These are phyloP conservation scores for Falco berigora DNA, from an alignment of 2,797 vertebrate species.

Conservation along the genomic window DNA sequence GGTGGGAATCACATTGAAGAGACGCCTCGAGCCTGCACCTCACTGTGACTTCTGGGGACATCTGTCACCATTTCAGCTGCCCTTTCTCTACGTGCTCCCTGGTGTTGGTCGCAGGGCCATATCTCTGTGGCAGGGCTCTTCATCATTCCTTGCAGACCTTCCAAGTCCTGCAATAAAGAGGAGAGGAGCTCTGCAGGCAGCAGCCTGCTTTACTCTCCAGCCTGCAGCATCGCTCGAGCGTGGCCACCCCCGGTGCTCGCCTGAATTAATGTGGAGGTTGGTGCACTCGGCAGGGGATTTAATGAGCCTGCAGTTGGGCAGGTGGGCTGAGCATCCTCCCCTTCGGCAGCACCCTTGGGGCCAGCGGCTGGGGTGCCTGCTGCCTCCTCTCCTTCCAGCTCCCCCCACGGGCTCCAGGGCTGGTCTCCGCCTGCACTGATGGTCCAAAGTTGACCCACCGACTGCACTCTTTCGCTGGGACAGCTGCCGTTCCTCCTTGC, in stretches of 20 bases:
- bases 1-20: background rate
- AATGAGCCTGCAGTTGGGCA: background rate
- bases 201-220: background rate
- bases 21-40: background rate
- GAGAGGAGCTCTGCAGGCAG: background rate
- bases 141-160: background rate
- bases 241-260: background rate
- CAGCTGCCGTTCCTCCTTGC: background rate
- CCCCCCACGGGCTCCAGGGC: background rate
- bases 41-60: background rate
- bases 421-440: background rate
- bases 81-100: background rate
- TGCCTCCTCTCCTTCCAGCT: background rate
- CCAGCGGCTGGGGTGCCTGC: background rate
- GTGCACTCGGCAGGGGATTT: rapidly evolving
- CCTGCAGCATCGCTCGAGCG: background rate
- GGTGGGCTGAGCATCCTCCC: background rate
- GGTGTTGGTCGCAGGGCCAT: rapidly evolving
- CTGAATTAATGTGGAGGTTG: background rate
- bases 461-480: background rate
- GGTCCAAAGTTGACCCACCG: background rate
- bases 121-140: background rate
- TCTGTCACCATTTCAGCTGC: background rate
- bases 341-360: background rate
- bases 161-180: background rate